Conservation (phyloP, 2,888 invertebrate genomes). For the Tiliacea aurago region DNA sequence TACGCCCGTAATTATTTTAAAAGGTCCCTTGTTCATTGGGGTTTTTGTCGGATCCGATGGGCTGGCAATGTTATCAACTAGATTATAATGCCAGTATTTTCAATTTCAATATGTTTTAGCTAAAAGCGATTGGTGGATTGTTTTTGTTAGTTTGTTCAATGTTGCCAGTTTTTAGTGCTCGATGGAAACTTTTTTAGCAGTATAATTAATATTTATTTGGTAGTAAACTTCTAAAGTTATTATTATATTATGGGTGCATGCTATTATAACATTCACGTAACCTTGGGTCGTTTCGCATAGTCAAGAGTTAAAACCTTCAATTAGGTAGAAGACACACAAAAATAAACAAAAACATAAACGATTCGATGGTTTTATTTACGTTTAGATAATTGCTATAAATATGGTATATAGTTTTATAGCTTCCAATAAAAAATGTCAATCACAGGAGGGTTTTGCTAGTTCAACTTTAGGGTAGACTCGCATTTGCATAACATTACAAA, state of each 20-base stretch:
- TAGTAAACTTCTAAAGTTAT: not conserved
- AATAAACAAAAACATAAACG: slow-evolving; percentile 1
- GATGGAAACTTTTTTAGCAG: not conserved
- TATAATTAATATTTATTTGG: not conserved
- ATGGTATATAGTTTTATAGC: too few relatives aligned
- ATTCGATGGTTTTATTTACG: too few relatives aligned
- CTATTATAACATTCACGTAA: not conserved
- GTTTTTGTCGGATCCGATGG: slow-evolving; percentile 3
- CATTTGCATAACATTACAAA: not conserved
- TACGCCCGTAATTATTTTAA: slow-evolving; percentile 54
- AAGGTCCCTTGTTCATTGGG: slow-evolving; percentile 35
- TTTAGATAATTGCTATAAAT: too few relatives aligned
- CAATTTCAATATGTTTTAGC: slow-evolving; percentile 1
- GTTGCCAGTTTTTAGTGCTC: not conserved
- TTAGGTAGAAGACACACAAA: slow-evolving; percentile 11
- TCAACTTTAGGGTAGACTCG: too few relatives aligned
- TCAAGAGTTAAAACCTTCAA: slow-evolving; percentile 10
- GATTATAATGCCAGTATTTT: slow-evolving; percentile 15
- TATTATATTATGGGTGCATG: not conserved
- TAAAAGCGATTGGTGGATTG: not conserved
- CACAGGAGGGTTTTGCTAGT: not conserved
- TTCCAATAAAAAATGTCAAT: slow-evolving; percentile 9
- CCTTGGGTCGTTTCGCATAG: not conserved
- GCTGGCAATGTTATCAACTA: slow-evolving; percentile 2
- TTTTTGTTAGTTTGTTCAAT: slow-evolving; percentile 9